phyloP scores from a whole-genome alignment of 2,113 vertebrate species.

The Hyaena hyaena region DNA sequence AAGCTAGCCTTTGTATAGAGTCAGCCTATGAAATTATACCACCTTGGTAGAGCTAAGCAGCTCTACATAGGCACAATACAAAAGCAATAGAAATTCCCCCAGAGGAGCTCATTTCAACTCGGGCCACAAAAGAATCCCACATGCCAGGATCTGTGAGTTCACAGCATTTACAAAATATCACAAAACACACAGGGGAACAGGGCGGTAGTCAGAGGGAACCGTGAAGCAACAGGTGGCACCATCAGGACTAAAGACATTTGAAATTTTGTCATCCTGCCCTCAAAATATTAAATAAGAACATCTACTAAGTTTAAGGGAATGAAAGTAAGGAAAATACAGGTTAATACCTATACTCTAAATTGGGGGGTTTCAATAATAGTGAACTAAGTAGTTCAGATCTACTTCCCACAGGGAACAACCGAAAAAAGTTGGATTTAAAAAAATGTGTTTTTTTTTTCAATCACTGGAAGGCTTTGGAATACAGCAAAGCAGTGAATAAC shows the following conservation, averaged over 20 bases:
- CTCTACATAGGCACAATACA: neutral
- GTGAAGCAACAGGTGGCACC: neutral
- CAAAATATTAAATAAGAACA: neutral
- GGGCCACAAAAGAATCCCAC: neutral
- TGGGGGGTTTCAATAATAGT: neutral
- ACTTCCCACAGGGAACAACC: neutral
- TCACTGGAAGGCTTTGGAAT: neutral
- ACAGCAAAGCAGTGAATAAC: neutral
- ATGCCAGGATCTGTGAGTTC: neutral
- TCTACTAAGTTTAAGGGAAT: neutral
- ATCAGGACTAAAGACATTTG: neutral
- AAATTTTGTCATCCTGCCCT: neutral
- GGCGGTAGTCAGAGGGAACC: neutral
- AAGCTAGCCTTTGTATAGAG: neutral
- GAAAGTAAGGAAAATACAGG: neutral
- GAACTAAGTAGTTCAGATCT: neutral
- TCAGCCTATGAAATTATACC: neutral
- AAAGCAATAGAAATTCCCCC: neutral
- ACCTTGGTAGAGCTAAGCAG: neutral
- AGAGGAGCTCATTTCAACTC: neutral
- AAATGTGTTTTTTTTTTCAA: neutral
- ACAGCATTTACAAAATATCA: neutral
- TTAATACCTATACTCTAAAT: neutral
- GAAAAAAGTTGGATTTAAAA: neutral
- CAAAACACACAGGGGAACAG: neutral